A percentile compares a stretch with the other conserved stretches of the same genome.
Evolutionary conservation across 2,888 invertebrate species (phyloP).

Genomic region (Drosophila niveifrons): DNA sequence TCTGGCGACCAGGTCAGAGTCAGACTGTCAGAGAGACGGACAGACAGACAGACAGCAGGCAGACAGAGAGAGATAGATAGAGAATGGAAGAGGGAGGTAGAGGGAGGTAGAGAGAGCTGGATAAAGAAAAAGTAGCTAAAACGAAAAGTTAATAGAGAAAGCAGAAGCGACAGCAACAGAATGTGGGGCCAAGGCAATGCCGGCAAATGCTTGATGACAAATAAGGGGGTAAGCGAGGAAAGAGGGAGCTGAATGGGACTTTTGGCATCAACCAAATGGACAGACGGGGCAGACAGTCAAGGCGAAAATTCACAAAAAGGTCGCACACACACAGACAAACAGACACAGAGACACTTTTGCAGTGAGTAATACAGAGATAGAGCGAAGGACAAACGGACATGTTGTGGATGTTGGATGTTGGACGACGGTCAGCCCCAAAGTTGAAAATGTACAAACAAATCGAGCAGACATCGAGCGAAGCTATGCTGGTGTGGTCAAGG

Average conservation of each 20-base stretch:
- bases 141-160: conserved; percentile 81
- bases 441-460: conserved; percentile 78
- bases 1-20: conserved; percentile 75
- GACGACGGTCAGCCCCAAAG: conserved; percentile 73
- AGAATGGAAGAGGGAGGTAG: too few relatives aligned
- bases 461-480: conserved; percentile 74
- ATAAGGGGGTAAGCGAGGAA: not conserved
- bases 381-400: conserved; percentile 43
- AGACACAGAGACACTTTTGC: conserved; percentile 9
- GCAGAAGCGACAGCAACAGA: conserved; percentile 70
- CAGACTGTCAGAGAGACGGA: conserved; percentile 48
- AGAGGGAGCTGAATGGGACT: conserved; percentile 19
- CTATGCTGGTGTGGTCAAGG: conserved; percentile 5
- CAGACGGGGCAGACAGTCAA: conserved; percentile 72
- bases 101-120: conserved; percentile 53
- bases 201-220: conserved; percentile 5
- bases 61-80: conserved; percentile 10
- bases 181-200: conserved; percentile 77
- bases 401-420: conserved; percentile 37
- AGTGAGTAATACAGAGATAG: not conserved
- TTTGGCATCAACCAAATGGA: conserved; percentile 56
- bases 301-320: conserved; percentile 78
- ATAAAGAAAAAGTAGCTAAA: conserved; percentile 79
- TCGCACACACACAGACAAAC: conserved; percentile 43
- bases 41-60: conserved; percentile 6